Percentiles rank a stretch among this genome's conserved stretches.
Evolutionary conservation across 2,888 invertebrate species (phyloP).

Genomic region (Dynastes maya): DNA sequence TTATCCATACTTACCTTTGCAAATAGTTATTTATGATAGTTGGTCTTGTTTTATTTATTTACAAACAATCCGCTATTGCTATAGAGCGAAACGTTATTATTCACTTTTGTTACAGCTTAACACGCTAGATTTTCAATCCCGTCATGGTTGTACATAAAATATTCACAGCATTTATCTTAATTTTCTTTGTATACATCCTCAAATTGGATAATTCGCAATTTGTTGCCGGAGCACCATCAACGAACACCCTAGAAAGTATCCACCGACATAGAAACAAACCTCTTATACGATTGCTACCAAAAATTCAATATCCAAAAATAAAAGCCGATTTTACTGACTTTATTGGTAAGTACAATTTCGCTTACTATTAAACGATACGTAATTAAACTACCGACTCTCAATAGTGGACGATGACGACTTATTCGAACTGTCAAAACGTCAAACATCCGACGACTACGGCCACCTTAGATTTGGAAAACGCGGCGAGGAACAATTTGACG

Average conservation of each 20-base stretch:
- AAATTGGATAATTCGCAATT: slow-evolving; percentile 9
- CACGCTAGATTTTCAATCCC: no score
- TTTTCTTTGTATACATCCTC: slow-evolving; percentile 14
- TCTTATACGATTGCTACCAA: slow-evolving; percentile 57
- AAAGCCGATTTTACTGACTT: slow-evolving; percentile 63
- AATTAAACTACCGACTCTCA: slow-evolving; percentile 21
- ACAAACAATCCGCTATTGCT: background rate
- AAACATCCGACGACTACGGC: slow-evolving; percentile 76
- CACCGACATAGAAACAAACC: slow-evolving; percentile 58
- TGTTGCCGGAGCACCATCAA: slow-evolving; percentile 53
- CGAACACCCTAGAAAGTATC: slow-evolving; percentile 53
- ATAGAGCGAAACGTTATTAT: background rate
- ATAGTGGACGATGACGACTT: slow-evolving; percentile 70
- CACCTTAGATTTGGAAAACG: slow-evolving; percentile 77
- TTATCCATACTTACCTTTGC: slow-evolving; percentile 10
- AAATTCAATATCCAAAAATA: slow-evolving; percentile 59
- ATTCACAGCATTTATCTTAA: slow-evolving; percentile 2
- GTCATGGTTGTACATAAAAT: slow-evolving; percentile 16
- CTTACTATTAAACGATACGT: background rate
- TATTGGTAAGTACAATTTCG: slow-evolving; percentile 57
- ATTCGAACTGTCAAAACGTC: slow-evolving; percentile 71
- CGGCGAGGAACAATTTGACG: slow-evolving; percentile 79
- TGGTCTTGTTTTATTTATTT: background rate
- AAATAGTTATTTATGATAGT: background rate
- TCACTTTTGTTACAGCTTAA: background rate